Base-by-base conservation (phyloP, 2,888 invertebrate species). In the Andrena trimmerana region DNA sequence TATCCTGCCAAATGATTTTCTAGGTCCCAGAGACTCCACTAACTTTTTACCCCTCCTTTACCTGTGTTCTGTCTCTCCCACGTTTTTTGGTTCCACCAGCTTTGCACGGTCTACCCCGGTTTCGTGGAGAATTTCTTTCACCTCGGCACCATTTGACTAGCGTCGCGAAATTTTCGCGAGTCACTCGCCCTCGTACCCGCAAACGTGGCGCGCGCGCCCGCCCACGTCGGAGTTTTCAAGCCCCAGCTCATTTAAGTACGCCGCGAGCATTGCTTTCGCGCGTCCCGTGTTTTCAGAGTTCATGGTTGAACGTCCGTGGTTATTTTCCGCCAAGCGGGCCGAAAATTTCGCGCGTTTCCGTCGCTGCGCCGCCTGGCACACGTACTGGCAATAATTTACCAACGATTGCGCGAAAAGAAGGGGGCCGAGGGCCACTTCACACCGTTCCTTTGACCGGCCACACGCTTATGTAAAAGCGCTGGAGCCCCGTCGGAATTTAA, bases 231-330 rank as follows among this genome's bases (percentile, higher is more conserved):
- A 77, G 78, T 77, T 77, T 77, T 52, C 78, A 48, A 60, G 60
- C 62, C 24, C 16, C 13, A 29, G 65, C 69, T 52, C 70, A 79
- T 70, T 70, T 76, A 70, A 76, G 71, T 24, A 50, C 62, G 71
- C 71, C 42, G 31, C 48, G 31, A 60, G 71, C 62, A 31, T 36
- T 27, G 73, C 57, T 59, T 74, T 74, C 73, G 67, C 68, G 54
- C 63, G 65, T 59, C 62, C 33, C 48, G 66, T 80, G 80, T 71
- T 80, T 79, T 70, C 54, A 59, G 66, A 60, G 20, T 48, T 52
- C 65, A 66, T 75, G 66, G 50, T 50, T 20, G 63, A 69, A 71
- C 79, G 80, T 77, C 72, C 78, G 70, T 16, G 66, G 62, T 83
- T 77, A 73, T 70, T 81, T 65, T 54, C 31, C 20, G 57, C 48